Evolutionary conservation across 2,888 invertebrate species (phyloP), one percentile per base, ranked within the genome.

Genomic region (Azorinus chamasolen): DNA sequence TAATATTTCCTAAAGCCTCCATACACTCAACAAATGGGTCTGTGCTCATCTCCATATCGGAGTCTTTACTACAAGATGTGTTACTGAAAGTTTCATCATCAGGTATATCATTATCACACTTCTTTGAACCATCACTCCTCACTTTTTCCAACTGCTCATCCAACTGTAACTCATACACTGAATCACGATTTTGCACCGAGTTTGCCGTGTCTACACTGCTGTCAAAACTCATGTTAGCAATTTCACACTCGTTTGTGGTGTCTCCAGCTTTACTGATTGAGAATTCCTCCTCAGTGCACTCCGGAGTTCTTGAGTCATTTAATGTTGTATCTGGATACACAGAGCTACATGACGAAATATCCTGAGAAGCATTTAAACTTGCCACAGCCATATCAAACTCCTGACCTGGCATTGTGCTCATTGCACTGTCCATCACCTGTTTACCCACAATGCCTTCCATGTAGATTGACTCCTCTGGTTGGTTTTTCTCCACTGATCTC

Each of bases 121-220:
- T 79, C 46, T 78, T 81, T 63, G 77, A 79, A 62, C 70, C 65
- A 53, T 73, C 71, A 25, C 62, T 62, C 39, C 78, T 53, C n/a
- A 55, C 77, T 48, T 69, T 65, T 66, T 92, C 92, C 43, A 92
- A 76, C 45, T 88, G 85, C 79, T 91, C 90, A 70, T 92, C 92
- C 80, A 91, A 87, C 62, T 91, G 86, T 27, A 89, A 76, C 79
- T 92, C 92, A 77, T 92, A 92, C 46, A 92, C 89, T 1, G 91
- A 92, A 41, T 91, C 90, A 22, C 90, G 66, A 61, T 86, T 87
- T 41, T 75, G 77, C 32, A 73, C 63, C n/a, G 80, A 69, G 27
- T 75, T 75, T n/a, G 72, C 71, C 25, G 86, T 88, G 43, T 85
- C 85, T 41, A 83, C 77, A 66, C 86, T 84, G 75, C 87, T 87